Conservation (phyloP, 2,113 vertebrate genomes). For the Aleadryas rufinucha region DNA sequence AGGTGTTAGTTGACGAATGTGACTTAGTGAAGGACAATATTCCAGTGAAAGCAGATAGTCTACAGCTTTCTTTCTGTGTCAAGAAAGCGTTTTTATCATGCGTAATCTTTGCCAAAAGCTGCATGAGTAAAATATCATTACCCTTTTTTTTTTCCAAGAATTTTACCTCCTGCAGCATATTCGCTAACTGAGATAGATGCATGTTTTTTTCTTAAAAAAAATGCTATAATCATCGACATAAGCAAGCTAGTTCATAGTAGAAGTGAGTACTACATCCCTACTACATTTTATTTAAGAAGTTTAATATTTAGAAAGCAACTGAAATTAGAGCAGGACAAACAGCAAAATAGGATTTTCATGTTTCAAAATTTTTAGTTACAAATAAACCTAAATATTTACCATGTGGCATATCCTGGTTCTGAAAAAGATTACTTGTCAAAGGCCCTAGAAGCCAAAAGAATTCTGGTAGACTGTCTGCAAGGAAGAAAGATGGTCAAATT, state of each 20-base stretch:
- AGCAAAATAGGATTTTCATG: background rate
- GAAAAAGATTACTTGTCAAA: background rate
- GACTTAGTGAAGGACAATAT: background rate
- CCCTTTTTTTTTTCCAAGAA: background rate
- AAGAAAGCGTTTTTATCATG: background rate
- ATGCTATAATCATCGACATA: background rate
- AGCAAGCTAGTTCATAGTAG: background rate
- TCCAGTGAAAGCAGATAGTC: background rate
- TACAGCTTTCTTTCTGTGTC: background rate
- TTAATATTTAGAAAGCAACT: background rate
- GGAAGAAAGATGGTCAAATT: background rate
- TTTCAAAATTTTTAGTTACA: background rate
- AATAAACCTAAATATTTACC: background rate
- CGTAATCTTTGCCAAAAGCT: background rate
- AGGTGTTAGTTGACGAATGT: background rate
- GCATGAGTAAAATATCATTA: background rate
- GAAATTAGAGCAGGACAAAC: background rate
- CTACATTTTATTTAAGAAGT: background rate
- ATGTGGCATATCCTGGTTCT: background rate
- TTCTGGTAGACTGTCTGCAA: background rate
- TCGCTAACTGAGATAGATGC: background rate
- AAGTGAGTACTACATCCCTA: background rate
- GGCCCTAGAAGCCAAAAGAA: background rate
- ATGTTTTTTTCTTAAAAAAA: background rate
- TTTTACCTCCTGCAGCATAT: background rate